Percentiles rank a stretch among this genome's conserved stretches.
Conservation (phyloP, 2,113 vertebrate species). For the Mystacornis crossleyi region DNA sequence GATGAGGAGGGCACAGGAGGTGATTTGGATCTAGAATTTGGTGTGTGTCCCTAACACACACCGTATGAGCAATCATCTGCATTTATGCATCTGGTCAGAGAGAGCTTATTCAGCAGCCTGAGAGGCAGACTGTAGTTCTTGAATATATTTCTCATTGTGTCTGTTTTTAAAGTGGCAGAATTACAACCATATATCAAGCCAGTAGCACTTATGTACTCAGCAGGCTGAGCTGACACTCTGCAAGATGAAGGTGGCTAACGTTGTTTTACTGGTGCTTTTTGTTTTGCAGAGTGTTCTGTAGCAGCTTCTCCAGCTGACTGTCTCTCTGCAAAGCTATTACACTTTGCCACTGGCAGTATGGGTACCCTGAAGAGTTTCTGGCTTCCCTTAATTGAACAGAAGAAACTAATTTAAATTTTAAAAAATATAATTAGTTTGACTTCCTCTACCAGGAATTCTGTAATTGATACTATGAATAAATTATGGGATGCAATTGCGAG, state of each 20-base stretch:
- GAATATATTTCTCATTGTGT: background rate
- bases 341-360: slow-evolving; percentile 13
- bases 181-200: background rate
- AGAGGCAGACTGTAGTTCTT: background rate
- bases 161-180: background rate
- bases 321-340: slow-evolving; percentile 10
- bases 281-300: background rate
- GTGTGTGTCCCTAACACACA: background rate
- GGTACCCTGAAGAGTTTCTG: slow-evolving; percentile 48
- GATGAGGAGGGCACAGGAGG: background rate
- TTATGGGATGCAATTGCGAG: slow-evolving; percentile 42
- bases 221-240: background rate
- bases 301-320: background rate
- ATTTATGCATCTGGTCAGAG: background rate
- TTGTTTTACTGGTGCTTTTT: background rate
- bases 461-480: slow-evolving; percentile 70
- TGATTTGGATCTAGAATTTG: background rate
- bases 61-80: rapidly evolving
- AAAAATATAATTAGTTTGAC: slow-evolving; percentile 60
- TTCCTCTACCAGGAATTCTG: slow-evolving; percentile 62
- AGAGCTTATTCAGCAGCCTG: background rate
- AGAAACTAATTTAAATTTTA: slow-evolving; percentile 64
- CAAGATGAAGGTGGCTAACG: background rate
- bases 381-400: slow-evolving; percentile 56
- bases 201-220: background rate